These are phyloP conservation scores for Tiphia femorata DNA, from an alignment of 2,888 invertebrate genomes.

Conservation along the genomic window DNA sequence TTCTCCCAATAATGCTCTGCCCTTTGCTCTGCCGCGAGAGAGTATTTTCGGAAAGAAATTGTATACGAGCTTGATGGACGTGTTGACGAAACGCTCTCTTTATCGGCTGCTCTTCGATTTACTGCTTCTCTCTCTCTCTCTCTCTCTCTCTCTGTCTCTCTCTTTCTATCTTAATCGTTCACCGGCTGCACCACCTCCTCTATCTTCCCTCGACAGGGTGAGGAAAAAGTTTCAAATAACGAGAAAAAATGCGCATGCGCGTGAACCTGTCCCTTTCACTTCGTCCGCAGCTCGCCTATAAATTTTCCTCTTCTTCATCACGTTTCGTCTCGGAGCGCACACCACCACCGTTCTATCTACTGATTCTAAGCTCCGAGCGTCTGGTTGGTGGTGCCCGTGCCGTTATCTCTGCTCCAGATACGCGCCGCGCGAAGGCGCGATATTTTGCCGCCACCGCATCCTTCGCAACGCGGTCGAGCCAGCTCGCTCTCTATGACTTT, in stretches of 20 bases:
- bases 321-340: neutral
- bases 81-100: too few species aligned
- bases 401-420: constrained; percentile 1
- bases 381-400: too few species aligned
- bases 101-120: neutral
- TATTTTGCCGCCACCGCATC: neutral
- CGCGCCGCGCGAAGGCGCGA: neutral
- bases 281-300: too few species aligned
- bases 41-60: too few species aligned
- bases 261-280: too few species aligned
- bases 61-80: neutral
- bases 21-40: too few species aligned
- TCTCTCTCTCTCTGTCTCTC: neutral
- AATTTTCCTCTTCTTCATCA: too few species aligned
- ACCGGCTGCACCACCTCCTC: too few species aligned
- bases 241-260: neutral
- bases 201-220: too few species aligned
- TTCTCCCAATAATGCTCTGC: too few species aligned
- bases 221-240: neutral
- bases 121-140: neutral
- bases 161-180: too few species aligned
- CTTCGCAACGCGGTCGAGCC: too few species aligned
- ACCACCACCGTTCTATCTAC: neutral
- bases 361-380: neutral
- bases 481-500: neutral